phyloP scores from a whole-genome alignment of 1,140 invertebrate genomes.

The Chionoecetes opilio region DNA sequence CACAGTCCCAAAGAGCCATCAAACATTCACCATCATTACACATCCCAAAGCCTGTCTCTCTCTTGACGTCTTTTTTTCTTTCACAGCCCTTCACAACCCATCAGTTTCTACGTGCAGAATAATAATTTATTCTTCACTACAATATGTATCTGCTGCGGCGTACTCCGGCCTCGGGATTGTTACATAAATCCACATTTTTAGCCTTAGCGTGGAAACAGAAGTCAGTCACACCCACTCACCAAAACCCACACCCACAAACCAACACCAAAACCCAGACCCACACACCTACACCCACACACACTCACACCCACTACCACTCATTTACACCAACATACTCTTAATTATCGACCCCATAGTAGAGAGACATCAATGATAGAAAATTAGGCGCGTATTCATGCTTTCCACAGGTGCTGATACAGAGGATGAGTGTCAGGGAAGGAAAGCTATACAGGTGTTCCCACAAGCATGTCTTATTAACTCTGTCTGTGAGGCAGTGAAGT shows the following conservation, averaged over 20 bases:
- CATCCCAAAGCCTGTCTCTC: too few species aligned
- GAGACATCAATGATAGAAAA: not conserved
- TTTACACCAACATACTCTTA: not conserved
- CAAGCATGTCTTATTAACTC: not conserved
- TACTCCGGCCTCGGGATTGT: too few species aligned
- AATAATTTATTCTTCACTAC: too few species aligned
- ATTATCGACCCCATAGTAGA: not conserved
- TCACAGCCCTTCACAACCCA: too few species aligned
- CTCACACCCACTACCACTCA: not conserved
- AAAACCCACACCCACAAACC: not conserved
- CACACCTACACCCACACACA: conserved; percentile 13
- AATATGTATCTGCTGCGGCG: too few species aligned
- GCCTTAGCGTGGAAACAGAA: not conserved
- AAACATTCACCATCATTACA: too few species aligned
- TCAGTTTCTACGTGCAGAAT: too few species aligned
- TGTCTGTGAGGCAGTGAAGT: too few species aligned
- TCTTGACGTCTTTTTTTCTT: too few species aligned
- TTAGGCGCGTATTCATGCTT: not conserved
- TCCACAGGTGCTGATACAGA: not conserved
- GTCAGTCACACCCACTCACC: not conserved
- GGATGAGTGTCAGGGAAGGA: not conserved
- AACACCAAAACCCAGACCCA: conserved; percentile 19
- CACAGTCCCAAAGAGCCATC: too few species aligned
- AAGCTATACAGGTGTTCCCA: not conserved
- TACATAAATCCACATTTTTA: too few species aligned